Evolutionary conservation across 2,113 vertebrate species (phyloP), one percentile per base, ranked within the genome.

Genomic region (Orycteropus afer): DNA sequence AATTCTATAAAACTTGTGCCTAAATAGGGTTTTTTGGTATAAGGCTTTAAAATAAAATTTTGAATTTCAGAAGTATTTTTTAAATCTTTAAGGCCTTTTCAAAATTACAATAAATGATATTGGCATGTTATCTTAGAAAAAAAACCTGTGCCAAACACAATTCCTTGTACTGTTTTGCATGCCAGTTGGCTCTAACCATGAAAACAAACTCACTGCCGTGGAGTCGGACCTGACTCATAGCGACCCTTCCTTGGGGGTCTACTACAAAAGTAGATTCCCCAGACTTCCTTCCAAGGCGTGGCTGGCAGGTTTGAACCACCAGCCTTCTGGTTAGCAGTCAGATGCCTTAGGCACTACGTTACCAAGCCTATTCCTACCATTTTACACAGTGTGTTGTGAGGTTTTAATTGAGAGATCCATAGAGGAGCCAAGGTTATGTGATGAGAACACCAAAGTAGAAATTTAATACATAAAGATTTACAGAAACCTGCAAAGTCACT

Each of bases 141-240:
- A 42, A 78, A n/a, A 89, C 88, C 86, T 14, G 1, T 94, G 94
- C 97, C 95, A 98, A 97, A 86, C 91, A 86, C 92, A 97, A 90
- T 97, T 96, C 91, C 93, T 94, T 95, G 80, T 97, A 78, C 96
- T 97, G 89, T 97, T 96, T 97, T 96, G 90, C 97, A 78, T 97
- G 96, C 93, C 81, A 96, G 79, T 97, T 96, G 91, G 96, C 93
- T 0, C 32, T 61, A 67, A n/a, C n/a, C n/a, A n/a, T n/a, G n/a
- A n/a, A n/a, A n/a, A n/a, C n/a, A n/a, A n/a, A n/a, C n/a, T n/a
- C n/a, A n/a, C n/a, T n/a, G n/a, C n/a, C n/a, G n/a, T n/a, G n/a
- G n/a, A n/a, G n/a, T n/a, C n/a, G n/a, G n/a, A n/a, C n/a, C n/a
- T n/a, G n/a, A n/a, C n/a, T n/a, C n/a, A n/a, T n/a, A n/a, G n/a